Evolutionary conservation across 1,140 invertebrate genomes (phyloP).

Genomic region (Papilio dardanus): DNA sequence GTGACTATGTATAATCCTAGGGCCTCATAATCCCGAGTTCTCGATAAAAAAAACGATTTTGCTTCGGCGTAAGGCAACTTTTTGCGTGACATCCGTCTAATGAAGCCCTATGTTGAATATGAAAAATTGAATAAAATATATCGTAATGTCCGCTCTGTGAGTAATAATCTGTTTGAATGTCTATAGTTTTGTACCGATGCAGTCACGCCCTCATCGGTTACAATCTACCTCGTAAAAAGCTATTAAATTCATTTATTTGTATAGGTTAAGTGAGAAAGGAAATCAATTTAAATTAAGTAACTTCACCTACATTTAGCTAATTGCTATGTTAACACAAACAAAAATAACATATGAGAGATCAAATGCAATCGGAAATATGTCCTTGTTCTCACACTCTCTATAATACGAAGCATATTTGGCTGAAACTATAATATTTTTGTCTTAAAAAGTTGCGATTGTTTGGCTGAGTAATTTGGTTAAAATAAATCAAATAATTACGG

Average conservation of each 20-base stretch:
- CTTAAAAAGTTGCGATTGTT: too few relatives aligned
- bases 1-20: too few relatives aligned
- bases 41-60: too few relatives aligned
- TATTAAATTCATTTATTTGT: conserved; percentile 16
- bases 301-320: neutral
- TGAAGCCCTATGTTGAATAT: too few relatives aligned
- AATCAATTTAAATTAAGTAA: conserved; percentile 2
- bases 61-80: too few relatives aligned
- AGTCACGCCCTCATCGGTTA: conserved; percentile 19
- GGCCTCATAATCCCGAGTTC: too few relatives aligned
- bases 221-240: neutral
- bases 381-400: neutral
- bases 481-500: too few relatives aligned
- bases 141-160: neutral
- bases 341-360: neutral
- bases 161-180: neutral
- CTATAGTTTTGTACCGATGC: neutral
- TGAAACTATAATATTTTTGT: too few relatives aligned
- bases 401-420: too few relatives aligned
- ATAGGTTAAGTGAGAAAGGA: neutral
- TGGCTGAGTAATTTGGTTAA: too few relatives aligned
- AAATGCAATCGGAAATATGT: neutral
- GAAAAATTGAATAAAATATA: too few relatives aligned
- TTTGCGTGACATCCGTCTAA: too few relatives aligned
- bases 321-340: neutral